A percentile compares a stretch with the other conserved stretches of the same genome.
phyloP scores from a whole-genome alignment of 1,140 invertebrate species.

The Penaeus japonicus region DNA sequence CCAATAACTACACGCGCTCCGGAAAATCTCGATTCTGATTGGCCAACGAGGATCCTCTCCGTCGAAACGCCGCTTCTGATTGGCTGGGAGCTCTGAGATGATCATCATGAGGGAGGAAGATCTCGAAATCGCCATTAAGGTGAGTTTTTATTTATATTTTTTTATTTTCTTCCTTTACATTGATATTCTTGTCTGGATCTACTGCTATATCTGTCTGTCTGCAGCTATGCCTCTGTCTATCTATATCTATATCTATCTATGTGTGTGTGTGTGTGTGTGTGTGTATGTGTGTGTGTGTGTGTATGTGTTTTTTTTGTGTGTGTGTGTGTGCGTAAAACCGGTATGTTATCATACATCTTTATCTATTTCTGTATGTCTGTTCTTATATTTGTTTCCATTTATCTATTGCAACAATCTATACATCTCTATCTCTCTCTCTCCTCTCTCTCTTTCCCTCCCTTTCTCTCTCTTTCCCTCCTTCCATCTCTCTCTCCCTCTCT shows the following conservation, averaged over 20 bases:
- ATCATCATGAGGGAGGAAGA: conserved; percentile 50
- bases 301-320: too few species aligned
- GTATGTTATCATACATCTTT: too few species aligned
- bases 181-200: neutral
- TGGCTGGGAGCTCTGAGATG: conserved; percentile 1
- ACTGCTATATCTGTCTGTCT: neutral
- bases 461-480: too few species aligned
- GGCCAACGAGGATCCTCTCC: neutral
- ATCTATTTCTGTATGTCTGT: too few species aligned
- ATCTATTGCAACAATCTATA: too few species aligned
- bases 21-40: neutral
- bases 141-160: neutral
- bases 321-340: too few species aligned
- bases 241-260: neutral
- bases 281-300: too few species aligned
- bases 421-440: too few species aligned
- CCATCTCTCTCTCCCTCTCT: too few species aligned
- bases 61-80: neutral
- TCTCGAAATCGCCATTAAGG: conserved; percentile 45
- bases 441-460: too few species aligned
- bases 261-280: neutral
- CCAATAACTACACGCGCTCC: too few species aligned
- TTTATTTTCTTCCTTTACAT: neutral
- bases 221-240: neutral
- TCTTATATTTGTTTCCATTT: too few species aligned